phyloP scores from a whole-genome alignment of 2,113 vertebrate genomes.

The Grammomys surdaster region DNA sequence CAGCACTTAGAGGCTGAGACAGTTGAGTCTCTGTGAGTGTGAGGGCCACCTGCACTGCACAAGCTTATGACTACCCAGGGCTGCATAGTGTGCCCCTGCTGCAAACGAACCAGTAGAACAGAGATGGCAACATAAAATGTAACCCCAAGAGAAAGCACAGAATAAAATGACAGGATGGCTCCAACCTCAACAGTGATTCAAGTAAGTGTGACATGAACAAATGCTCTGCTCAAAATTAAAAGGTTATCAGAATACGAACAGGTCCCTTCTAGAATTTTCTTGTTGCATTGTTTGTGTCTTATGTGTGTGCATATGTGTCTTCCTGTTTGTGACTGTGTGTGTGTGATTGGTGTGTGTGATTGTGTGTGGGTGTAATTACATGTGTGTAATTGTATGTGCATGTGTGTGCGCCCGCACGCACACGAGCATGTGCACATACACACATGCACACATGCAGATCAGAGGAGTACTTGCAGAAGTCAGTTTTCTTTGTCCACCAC shows the following conservation, averaged over 20 bases:
- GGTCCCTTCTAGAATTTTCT: neutral
- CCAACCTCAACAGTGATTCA: neutral
- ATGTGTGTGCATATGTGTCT: neutral
- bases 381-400: neutral
- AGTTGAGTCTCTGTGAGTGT: neutral
- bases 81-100: neutral
- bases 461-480: neutral
- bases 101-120: neutral
- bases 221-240: slow-evolving; percentile 35
- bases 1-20: neutral
- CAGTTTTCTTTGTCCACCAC: neutral
- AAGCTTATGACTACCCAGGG: neutral
- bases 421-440: neutral
- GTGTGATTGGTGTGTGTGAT: neutral
- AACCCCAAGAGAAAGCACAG: neutral
- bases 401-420: neutral
- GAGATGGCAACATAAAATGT: neutral
- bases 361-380: neutral
- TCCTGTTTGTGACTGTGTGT: neutral
- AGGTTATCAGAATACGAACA: neutral
- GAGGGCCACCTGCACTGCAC: too few species aligned
- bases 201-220: slow-evolving; percentile 45
- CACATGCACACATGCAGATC: neutral
- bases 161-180: slow-evolving; percentile 14
- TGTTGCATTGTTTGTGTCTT: neutral